Evolutionary conservation across 2,113 vertebrate genomes (phyloP).

Genomic region (Rousettus leschenaultii): DNA sequence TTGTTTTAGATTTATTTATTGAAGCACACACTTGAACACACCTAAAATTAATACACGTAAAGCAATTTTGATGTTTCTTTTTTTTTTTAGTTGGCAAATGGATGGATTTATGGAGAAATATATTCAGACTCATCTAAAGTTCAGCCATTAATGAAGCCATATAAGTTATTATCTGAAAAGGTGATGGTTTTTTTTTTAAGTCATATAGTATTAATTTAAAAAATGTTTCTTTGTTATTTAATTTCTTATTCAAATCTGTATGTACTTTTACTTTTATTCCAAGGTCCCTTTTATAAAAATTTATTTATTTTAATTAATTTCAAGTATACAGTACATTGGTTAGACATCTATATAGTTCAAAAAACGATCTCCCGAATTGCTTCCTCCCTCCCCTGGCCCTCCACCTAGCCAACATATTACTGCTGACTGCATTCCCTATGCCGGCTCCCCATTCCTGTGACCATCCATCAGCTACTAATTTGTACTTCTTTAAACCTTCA

Average conservation of each 20-base stretch:
- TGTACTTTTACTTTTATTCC: background rate
- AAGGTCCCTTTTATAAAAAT: background rate
- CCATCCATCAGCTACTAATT: too few relatives aligned
- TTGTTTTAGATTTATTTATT: background rate
- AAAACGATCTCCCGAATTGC: too few relatives aligned
- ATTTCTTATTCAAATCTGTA: background rate
- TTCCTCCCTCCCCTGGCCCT: too few relatives aligned
- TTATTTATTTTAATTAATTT: too few relatives aligned
- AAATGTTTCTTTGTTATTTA: background rate
- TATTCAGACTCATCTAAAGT: constrained; percentile 91
- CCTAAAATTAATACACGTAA: background rate
- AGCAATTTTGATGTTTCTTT: background rate
- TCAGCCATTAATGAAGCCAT: constrained; percentile 94
- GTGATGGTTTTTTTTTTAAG: constrained; percentile 75
- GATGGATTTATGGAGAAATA: constrained; percentile 93
- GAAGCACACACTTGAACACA: background rate
- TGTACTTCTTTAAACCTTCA: too few relatives aligned
- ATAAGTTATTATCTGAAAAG: constrained; percentile 94
- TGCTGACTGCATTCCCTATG: too few relatives aligned
- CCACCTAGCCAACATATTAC: too few relatives aligned
- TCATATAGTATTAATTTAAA: background rate
- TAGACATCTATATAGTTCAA: too few relatives aligned
- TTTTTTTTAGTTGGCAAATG: constrained; percentile 88
- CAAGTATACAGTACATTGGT: too few relatives aligned
- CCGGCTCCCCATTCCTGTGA: too few relatives aligned